Evolutionary conservation across 2,888 invertebrate species (phyloP).

Genomic region (Penaeus monodon): DNA sequence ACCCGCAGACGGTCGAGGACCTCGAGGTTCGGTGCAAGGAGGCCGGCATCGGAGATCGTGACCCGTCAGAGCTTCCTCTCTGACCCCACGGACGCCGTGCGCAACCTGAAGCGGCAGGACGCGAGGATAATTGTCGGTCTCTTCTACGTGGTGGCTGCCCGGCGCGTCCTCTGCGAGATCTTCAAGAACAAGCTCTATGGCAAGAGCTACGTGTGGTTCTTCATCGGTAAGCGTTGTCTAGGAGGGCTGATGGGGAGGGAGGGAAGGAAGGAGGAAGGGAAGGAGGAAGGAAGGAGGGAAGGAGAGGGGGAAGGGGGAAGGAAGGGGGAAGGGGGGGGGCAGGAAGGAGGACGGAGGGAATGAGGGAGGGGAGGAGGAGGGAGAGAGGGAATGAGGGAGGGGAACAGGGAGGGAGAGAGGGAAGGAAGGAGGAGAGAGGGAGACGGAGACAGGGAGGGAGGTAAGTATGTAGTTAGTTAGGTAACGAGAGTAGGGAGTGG

Average conservation of each 20-base stretch:
- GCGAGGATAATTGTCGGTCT: conserved; percentile 97
- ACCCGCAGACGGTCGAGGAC: conserved; percentile 91
- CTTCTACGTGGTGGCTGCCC: conserved; percentile 97
- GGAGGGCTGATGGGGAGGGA: background rate
- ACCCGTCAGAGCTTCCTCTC: conserved; percentile 96
- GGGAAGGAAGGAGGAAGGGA: background rate
- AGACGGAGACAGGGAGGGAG: background rate
- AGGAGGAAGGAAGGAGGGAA: background rate
- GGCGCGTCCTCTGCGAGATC: conserved; percentile 95
- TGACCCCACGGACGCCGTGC: conserved; percentile 95
- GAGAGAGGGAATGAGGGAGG: background rate
- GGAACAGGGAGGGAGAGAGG: background rate
- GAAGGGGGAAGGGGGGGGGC: background rate
- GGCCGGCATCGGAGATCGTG: conserved; percentile 93
- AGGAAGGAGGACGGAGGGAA: too few relatives aligned
- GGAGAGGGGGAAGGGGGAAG: background rate
- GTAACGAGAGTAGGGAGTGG: background rate
- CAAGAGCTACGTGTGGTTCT: conserved; percentile 97
- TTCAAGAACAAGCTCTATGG: conserved; percentile 95
- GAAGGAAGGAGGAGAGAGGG: background rate
- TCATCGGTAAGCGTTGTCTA: conserved; percentile 82
- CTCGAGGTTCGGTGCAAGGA: conserved; percentile 93
- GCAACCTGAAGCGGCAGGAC: conserved; percentile 92
- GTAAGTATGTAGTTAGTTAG: too few relatives aligned
- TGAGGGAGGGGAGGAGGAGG: background rate